Base-by-base conservation (phyloP, 2,888 invertebrate genomes). In the Clusia tigrina region DNA sequence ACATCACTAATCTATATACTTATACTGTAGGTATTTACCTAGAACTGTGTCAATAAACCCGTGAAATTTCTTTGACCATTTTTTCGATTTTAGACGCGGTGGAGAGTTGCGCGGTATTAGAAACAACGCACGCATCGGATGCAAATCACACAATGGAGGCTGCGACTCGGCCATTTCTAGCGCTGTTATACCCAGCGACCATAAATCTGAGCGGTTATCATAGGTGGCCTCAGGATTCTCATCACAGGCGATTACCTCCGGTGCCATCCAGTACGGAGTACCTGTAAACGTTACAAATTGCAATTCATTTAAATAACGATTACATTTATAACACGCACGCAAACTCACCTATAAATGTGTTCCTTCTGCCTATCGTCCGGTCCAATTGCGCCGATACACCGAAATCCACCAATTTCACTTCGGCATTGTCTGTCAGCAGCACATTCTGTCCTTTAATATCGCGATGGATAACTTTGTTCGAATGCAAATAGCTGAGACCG, bases 381-480 rank as follows among this genome's bases (percentile, higher is more conserved):
- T 99, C 99, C 81, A 99, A 86, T 86, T 99, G 99, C 70, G 99
- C 99, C 70, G 97, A 97, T 64, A 99, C 99, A 80, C 99, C 99
- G 86, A 99, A 99, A 86, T 99, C 99, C 79, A 99, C 98, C 80
- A 99, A 88, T 87, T 99, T 99, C 68, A 99, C 98, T 89, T 99
- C 99, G 69, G 98, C 99, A 87, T 98, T 98, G 85, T 99, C 99
- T 70, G 99, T 99, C 67, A 99, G 89, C 71, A 99, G 87, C 74
- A 99, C 99, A 87, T 99, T 99, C 86, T 99, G 99, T 68, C 96
- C 96, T 85, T 98, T 98, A 83, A 99, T 99, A 86, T 99, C 99
- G 83, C 99, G 89, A 86, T 99, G 99, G 81, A 99, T 99, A 72
- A 99, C 98, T 89, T 98, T 98, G 86, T 97, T 98, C 79, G 94